Conservation (phyloP, 1,140 invertebrate genomes). For the Scaptomyza hsui region DNA sequence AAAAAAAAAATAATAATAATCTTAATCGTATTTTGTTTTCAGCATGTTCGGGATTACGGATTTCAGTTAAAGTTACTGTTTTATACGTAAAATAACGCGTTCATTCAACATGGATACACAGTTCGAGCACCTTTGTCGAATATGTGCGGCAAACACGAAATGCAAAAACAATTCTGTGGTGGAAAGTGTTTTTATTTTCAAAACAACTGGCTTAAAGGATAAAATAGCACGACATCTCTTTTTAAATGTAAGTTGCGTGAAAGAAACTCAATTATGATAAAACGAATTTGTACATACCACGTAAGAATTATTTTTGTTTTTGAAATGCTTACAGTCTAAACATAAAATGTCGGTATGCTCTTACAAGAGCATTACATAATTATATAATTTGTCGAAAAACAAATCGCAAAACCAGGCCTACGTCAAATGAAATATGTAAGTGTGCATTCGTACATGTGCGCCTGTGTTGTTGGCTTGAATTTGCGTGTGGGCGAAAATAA, state of each 20-base stretch:
- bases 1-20: neutral
- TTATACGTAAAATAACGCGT: neutral
- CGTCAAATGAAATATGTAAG: neutral
- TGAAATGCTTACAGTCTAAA: too few species aligned
- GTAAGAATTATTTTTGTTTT: neutral
- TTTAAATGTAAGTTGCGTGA: slow-evolving; percentile 62
- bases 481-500: slow-evolving; percentile 15
- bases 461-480: slow-evolving; percentile 1
- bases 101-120: slow-evolving; percentile 59
- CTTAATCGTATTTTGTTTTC: slow-evolving; percentile 5
- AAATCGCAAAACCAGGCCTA: neutral
- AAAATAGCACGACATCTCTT: slow-evolving; percentile 75
- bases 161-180: slow-evolving; percentile 74
- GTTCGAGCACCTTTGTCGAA: slow-evolving; percentile 76
- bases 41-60: slow-evolving; percentile 11
- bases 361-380: too few species aligned
- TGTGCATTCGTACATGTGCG: slow-evolving; percentile 1
- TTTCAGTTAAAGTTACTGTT: neutral
- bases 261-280: neutral
- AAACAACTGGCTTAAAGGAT: slow-evolving; percentile 69
- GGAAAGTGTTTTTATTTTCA: slow-evolving; percentile 79
- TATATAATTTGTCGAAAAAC: too few species aligned
- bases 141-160: slow-evolving; percentile 79
- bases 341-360: too few species aligned
- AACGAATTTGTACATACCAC: neutral